phyloP scores from a whole-genome alignment of 2,888 invertebrate species.

The Rotaria socialis region DNA sequence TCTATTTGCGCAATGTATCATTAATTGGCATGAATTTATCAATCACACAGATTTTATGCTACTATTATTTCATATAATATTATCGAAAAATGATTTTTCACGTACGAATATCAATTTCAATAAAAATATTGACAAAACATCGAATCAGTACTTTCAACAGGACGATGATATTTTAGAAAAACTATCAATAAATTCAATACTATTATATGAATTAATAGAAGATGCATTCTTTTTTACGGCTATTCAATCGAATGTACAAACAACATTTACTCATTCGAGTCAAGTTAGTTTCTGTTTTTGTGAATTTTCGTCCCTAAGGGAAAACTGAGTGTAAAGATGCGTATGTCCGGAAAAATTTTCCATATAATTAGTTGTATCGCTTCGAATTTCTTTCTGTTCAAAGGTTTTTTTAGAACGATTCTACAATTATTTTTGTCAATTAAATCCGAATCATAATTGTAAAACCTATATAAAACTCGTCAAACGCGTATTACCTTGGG shows the following conservation, averaged over 20 bases:
- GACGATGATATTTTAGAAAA: background rate
- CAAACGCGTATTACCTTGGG: background rate
- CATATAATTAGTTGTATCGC: too few relatives aligned
- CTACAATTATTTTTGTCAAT: background rate
- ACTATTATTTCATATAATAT: background rate
- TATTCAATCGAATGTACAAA: background rate
- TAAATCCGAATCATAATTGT: background rate
- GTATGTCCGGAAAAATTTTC: too few relatives aligned
- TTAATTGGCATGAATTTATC: background rate
- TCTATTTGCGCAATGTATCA: background rate
- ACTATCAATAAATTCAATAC: background rate
- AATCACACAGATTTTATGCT: background rate
- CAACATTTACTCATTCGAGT: background rate
- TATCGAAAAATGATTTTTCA: background rate
- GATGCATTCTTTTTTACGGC: background rate
- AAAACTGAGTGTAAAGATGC: too few relatives aligned
- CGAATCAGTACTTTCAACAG: background rate
- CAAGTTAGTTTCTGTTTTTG: background rate
- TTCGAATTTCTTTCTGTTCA: background rate
- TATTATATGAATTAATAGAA: background rate
- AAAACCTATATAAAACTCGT: background rate
- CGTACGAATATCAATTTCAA: background rate
- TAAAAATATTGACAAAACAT: background rate
- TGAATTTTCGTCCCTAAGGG: too few relatives aligned
- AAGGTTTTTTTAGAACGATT: background rate